Base-by-base conservation (phyloP, 2,888 invertebrate genomes). In the Rhodophaea formosa region DNA sequence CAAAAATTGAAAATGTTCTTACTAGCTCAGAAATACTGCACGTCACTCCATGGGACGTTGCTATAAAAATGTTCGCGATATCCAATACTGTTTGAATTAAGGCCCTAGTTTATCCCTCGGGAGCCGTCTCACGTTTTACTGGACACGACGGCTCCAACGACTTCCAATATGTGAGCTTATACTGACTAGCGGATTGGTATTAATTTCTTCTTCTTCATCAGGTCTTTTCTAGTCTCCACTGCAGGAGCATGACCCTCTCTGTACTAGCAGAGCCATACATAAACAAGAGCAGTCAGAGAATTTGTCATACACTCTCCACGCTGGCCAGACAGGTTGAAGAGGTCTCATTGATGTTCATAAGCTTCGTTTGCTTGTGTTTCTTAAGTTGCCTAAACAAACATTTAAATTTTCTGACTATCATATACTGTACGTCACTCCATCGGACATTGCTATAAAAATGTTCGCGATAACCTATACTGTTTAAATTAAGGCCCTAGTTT, bases 81-180 rank as follows among this genome's bases (percentile, higher is more conserved):
- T 35, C 35, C 35, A 35, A 35, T 35, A 35, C 35, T 35, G 35
- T 35, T 35, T 3, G 35, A 35, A 35, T 35, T 35, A 35, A 35
- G 35, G 35, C 35, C 12, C 35, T 10, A 35, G 35, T 35, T 35
- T 8, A 12, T 8, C 35, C 35, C 1, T 3, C 3, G 35, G 35
- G 35, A 35, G 35, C 32, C 8, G 32, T 12, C 35, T 35, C 1
- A 35, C 35, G 10, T 35, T 35, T 35, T 35, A 35, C 35, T 10
- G 35, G 35, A 8, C 12, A 10, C 3, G 35, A 35, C 35, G 35
- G 35, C 35, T 35, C 10, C 35, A 35, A 8, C 7, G 8, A 12
- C 1, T 35, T 35, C 35, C 35, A 35, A 70, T 70, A 72, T 71
- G 65, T 61, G 65, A 64, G 65, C 58, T n/a, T n/a, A n/a, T n/a